Conservation (phyloP, 2,113 vertebrate species). For the Stomatorhinus ivindoensis region DNA sequence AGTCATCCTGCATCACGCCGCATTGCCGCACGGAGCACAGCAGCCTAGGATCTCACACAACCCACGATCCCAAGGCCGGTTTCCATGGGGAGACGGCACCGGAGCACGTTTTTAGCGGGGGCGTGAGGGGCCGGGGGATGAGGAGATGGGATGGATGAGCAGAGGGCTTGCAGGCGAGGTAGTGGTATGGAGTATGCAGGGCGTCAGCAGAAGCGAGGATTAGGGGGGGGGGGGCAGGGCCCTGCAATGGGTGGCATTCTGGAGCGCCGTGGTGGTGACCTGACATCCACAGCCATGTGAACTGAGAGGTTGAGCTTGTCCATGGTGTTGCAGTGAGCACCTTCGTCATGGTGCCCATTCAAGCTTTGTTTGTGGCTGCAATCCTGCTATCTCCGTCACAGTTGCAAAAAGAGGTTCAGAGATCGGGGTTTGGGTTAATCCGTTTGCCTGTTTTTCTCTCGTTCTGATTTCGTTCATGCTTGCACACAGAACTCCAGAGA, state of each 20-base stretch:
- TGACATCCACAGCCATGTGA: neutral
- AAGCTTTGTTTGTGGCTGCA: neutral
- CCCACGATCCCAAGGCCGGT: neutral
- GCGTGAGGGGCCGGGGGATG: neutral
- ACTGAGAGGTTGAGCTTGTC: neutral
- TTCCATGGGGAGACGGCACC: slow-evolving; percentile 5
- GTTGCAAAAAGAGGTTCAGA: neutral
- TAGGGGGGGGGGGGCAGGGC: neutral
- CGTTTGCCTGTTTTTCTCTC: neutral
- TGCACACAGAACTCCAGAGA: neutral
- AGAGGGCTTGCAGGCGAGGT: neutral
- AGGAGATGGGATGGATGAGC: neutral
- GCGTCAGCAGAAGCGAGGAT: neutral
- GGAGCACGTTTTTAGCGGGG: neutral
- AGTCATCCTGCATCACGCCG: neutral
- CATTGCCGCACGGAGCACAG: neutral
- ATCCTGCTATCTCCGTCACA: neutral
- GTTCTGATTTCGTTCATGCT: neutral
- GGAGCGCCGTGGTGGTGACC: neutral
- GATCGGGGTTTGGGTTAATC: neutral
- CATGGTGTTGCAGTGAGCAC: neutral
- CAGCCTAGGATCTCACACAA: neutral
- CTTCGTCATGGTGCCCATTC: neutral
- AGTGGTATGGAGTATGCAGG: neutral
- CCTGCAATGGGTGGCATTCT: neutral